Conservation (phyloP, 2,797 vertebrate genomes). For the Synaphobranchus kaupii region DNA sequence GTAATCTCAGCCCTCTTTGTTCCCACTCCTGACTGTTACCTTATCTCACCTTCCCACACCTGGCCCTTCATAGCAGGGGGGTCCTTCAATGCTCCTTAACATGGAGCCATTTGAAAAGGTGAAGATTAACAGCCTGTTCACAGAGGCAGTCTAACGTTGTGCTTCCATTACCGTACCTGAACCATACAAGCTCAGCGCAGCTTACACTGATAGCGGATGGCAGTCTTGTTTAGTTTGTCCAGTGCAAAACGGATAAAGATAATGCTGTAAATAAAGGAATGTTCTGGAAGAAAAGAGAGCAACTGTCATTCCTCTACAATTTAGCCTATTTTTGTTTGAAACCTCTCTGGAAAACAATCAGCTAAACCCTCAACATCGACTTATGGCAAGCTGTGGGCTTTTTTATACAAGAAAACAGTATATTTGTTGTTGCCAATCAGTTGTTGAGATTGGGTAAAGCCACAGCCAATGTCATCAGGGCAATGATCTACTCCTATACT, state of each 20-base stretch:
- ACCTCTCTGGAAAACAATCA: too few species aligned
- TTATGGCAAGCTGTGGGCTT: too few species aligned
- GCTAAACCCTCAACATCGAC: neutral
- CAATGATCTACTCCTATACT: neutral
- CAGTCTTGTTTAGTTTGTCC: neutral
- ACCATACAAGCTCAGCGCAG: neutral
- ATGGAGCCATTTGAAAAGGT: neutral
- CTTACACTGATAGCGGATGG: neutral
- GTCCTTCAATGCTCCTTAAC: neutral
- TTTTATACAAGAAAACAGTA: too few species aligned
- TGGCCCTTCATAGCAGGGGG: neutral
- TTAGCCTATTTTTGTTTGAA: neutral
- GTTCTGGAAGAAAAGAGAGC: neutral
- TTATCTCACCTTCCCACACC: neutral
- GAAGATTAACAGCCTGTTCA: neutral
- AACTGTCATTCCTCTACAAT: neutral
- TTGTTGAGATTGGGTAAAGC: neutral
- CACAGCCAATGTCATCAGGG: neutral
- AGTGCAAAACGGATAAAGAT: neutral
- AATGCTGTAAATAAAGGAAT: neutral
- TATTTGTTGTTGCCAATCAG: neutral
- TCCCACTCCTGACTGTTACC: slow-evolving; percentile 6
- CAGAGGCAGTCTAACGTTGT: neutral
- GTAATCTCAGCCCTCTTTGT: neutral
- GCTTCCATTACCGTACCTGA: neutral